Conservation (phyloP, 1,140 invertebrate species). For the Contarinia nasturtii region DNA sequence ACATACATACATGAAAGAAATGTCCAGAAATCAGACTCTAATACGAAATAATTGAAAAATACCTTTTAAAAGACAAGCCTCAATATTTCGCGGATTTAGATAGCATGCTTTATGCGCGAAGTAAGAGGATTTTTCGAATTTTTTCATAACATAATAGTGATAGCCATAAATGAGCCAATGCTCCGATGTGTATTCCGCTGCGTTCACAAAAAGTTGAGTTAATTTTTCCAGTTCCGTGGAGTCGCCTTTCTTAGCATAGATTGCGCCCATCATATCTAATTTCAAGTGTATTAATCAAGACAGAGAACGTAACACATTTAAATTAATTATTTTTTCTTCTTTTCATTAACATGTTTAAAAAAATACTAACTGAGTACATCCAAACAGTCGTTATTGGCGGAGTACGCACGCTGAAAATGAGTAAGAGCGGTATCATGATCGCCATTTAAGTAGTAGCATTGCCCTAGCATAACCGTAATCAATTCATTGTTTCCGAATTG, state of each 20-base stretch:
- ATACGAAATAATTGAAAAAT: slow-evolving; percentile 27
- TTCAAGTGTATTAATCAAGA: too few relatives aligned
- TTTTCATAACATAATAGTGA: slow-evolving; percentile 29
- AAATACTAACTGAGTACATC: slow-evolving; percentile 15
- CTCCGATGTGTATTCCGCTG: slow-evolving; percentile 30
- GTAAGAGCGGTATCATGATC: slow-evolving; percentile 28
- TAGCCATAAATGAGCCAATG: slow-evolving; percentile 45
- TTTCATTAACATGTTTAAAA: too few relatives aligned
- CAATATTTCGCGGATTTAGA: slow-evolving; percentile 34
- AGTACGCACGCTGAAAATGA: slow-evolving; percentile 27
- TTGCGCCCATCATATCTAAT: slow-evolving; percentile 25
- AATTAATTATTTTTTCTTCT: too few relatives aligned
- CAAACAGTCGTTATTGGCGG: slow-evolving; percentile 34
- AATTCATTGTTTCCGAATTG: slow-evolving; percentile 41
- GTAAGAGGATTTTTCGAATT: slow-evolving; percentile 33
- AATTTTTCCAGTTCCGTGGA: slow-evolving; percentile 28
- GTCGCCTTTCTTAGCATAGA: slow-evolving; percentile 26
- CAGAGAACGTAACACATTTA: too few relatives aligned
- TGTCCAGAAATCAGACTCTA: too few relatives aligned
- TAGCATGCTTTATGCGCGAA: slow-evolving; percentile 35
- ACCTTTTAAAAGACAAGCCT: slow-evolving; percentile 49
- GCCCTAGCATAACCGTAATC: slow-evolving; percentile 40
- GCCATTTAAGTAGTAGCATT: slow-evolving; percentile 42
- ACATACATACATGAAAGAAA: too few relatives aligned
- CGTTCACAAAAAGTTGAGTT: slow-evolving; percentile 21